Conservation (phyloP, 2,113 vertebrate species). For the Pterocles burchelli region DNA sequence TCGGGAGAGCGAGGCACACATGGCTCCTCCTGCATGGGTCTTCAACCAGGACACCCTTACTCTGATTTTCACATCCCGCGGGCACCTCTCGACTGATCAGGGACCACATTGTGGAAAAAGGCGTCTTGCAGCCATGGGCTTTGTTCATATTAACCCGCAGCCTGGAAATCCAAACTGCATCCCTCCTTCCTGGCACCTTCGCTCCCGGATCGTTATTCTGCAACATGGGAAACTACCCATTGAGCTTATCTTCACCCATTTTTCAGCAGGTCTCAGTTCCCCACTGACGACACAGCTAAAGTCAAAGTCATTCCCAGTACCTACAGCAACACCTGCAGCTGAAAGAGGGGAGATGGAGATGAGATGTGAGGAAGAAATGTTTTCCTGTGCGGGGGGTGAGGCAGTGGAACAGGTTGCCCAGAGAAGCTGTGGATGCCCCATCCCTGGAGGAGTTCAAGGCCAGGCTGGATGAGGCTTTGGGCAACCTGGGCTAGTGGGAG, state of each 20-base stretch:
- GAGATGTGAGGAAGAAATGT: too few relatives aligned
- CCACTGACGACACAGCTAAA: not conserved
- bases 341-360: too few relatives aligned
- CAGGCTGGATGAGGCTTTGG: too few relatives aligned
- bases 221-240: rapidly evolving
- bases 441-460: too few relatives aligned
- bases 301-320: not conserved
- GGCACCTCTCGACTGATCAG: rapidly evolving
- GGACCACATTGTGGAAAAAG: rapidly evolving
- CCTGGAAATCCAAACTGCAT: not conserved
- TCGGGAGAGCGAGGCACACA: rapidly evolving
- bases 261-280: not conserved
- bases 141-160: too few relatives aligned
- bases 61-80: rapidly evolving
- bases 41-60: rapidly evolving
- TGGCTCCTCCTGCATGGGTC: not conserved
- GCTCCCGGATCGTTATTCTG: not conserved
- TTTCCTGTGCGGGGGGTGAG: too few relatives aligned
- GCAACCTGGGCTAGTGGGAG: too few relatives aligned
- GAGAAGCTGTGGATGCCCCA: too few relatives aligned
- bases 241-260: not conserved
- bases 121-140: rapidly evolving
- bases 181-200: not conserved
- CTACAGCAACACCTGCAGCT: rapidly evolving
- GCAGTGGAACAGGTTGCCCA: too few relatives aligned